These are phyloP conservation scores for Vesta saturnalis DNA, from an alignment of 2,888 invertebrate species.

Conservation along the genomic window DNA sequence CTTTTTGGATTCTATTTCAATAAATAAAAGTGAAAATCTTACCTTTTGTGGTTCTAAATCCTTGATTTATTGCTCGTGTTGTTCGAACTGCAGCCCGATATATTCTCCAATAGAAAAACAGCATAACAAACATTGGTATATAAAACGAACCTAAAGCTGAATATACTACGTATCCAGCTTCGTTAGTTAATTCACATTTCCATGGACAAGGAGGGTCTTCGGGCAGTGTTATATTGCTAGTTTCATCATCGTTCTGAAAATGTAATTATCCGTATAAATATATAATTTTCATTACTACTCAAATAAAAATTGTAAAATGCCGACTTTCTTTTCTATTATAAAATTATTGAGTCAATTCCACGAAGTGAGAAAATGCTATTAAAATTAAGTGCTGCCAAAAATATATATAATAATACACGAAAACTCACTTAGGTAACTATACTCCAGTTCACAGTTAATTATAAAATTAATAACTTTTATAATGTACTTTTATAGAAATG, in stretches of 20 bases:
- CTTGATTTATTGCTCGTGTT: conserved; percentile 92
- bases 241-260: conserved; percentile 50
- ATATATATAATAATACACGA: too few species aligned
- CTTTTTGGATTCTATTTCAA: too few species aligned
- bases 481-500: too few species aligned
- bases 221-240: conserved; percentile 55
- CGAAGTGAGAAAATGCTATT: too few species aligned
- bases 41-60: conserved; percentile 88
- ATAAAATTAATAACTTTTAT: too few species aligned
- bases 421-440: background rate
- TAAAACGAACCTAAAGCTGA: conserved; percentile 98
- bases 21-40: conserved; percentile 29
- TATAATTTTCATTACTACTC: background rate
- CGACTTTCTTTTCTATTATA: too few species aligned
- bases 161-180: conserved; percentile 95
- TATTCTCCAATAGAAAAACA: conserved; percentile 97
- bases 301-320: background rate
- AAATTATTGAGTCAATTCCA: too few species aligned
- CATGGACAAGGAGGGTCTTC: conserved; percentile 75
- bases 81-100: conserved; percentile 94
- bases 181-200: conserved; percentile 93
- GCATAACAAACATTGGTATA: conserved; percentile 97
- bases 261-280: too few species aligned
- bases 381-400: background rate
- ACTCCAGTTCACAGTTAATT: background rate